These are phyloP conservation scores for Bathynomus jamesi DNA, from an alignment of 1,140 invertebrate genomes.

Conservation along the genomic window DNA sequence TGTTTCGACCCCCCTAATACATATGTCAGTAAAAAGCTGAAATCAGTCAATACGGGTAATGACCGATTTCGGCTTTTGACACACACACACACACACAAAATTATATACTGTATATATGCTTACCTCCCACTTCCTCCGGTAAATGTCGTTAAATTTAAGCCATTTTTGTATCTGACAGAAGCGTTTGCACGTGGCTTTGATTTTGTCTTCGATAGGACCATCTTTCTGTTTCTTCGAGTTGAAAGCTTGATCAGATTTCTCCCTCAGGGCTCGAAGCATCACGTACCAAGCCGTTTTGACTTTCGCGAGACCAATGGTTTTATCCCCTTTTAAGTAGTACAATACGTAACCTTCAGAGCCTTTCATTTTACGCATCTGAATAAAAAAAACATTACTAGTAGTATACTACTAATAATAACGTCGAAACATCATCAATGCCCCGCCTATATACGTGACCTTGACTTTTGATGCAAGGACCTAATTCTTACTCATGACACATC, in stretches of 20 bases:
- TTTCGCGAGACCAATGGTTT: constrained; percentile 47
- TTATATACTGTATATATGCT: too few species aligned
- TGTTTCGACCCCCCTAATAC: too few species aligned
- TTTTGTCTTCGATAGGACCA: neutral
- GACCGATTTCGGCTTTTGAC: too few species aligned
- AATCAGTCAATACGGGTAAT: too few species aligned
- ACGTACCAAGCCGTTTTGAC: constrained; percentile 51
- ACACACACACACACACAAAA: too few species aligned
- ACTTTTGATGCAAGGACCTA: too few species aligned
- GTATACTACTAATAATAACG: too few species aligned
- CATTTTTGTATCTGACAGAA: constrained; percentile 16
- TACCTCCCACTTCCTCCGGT: constrained; percentile 18
- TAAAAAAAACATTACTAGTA: neutral
- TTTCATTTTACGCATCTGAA: constrained; percentile 41
- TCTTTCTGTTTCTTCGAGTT: neutral
- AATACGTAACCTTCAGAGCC: constrained; percentile 47
- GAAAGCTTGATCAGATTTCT: constrained; percentile 40
- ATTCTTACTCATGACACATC: too few species aligned
- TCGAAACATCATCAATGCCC: too few species aligned
- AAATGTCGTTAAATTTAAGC: constrained; percentile 16
- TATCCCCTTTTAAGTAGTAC: constrained; percentile 45
- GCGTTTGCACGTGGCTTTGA: neutral
- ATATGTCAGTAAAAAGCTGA: too few species aligned
- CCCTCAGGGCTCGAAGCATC: constrained; percentile 45
- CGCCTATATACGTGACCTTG: too few species aligned